phyloP scores from a whole-genome alignment of 2,888 invertebrate species.

The Endotricha flammealis region DNA sequence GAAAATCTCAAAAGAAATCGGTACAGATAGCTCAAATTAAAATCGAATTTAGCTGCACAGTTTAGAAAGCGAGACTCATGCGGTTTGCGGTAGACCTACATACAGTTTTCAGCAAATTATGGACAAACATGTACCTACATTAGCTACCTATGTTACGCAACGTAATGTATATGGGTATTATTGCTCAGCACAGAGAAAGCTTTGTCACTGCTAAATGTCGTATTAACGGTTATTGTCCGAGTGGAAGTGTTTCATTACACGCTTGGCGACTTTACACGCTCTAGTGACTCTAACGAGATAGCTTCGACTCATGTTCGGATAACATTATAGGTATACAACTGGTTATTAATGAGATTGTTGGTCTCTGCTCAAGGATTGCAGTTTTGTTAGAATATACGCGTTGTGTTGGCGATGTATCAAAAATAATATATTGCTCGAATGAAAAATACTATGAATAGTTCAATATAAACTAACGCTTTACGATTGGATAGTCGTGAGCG shows the following conservation, averaged over 20 bases:
- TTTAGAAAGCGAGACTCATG: slow-evolving; percentile 38
- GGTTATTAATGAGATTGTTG: slow-evolving; percentile 37
- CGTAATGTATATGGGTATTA: slow-evolving; percentile 17
- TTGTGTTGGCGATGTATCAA: slow-evolving; percentile 9
- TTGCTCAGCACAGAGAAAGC: slow-evolving; percentile 44
- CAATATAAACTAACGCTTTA: slow-evolving; percentile 8
- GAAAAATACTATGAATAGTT: slow-evolving; percentile 1
- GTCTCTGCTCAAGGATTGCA: slow-evolving; percentile 15
- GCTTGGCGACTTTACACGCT: slow-evolving; percentile 58
- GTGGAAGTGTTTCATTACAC: slow-evolving; percentile 74
- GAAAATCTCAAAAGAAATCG: no score
- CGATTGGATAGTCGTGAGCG: slow-evolving; percentile 23
- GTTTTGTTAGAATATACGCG: slow-evolving; percentile 14
- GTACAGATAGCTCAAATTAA: slow-evolving; percentile 21
- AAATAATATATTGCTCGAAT: background rate
- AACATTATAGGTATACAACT: slow-evolving; percentile 34
- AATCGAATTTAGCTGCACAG: slow-evolving; percentile 29
- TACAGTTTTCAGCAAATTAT: slow-evolving; percentile 14
- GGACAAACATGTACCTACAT: slow-evolving; percentile 18
- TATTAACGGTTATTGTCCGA: slow-evolving; percentile 66
- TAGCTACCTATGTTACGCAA: slow-evolving; percentile 19
- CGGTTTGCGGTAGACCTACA: slow-evolving; percentile 30
- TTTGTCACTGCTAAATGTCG: slow-evolving; percentile 55
- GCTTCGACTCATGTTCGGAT: slow-evolving; percentile 44
- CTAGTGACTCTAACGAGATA: slow-evolving; percentile 60